Evolutionary conservation across 2,888 invertebrate genomes (phyloP).

Genomic region (Steinernema carpocapsae): DNA sequence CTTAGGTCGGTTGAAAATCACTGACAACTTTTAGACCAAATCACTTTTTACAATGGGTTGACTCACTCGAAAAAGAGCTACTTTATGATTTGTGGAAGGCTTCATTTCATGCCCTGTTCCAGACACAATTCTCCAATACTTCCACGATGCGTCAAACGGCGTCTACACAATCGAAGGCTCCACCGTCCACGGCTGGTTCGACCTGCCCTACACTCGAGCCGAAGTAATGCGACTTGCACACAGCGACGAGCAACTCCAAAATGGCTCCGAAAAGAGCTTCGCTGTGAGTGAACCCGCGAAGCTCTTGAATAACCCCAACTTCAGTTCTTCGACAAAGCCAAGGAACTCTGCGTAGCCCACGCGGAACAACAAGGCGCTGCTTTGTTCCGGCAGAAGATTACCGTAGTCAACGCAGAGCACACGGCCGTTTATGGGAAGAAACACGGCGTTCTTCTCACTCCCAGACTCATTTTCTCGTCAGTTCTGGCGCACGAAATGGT

Average conservation of each 20-base stretch:
- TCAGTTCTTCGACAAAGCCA: slow-evolving; percentile 65
- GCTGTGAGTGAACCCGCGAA: slow-evolving; percentile 41
- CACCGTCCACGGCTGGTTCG: slow-evolving; percentile 57
- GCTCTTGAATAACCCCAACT: background rate
- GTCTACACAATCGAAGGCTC: slow-evolving; percentile 64
- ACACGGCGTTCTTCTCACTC: slow-evolving; percentile 63
- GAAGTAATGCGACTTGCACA: slow-evolving; percentile 54
- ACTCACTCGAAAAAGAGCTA: no score
- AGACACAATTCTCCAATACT: slow-evolving; percentile 64
- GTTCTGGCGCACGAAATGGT: slow-evolving; percentile 68
- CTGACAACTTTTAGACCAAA: no score
- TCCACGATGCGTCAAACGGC: slow-evolving; percentile 64
- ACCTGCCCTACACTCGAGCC: slow-evolving; percentile 54
- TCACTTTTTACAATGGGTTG: no score
- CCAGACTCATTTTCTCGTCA: slow-evolving; percentile 58
- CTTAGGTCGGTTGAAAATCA: no score
- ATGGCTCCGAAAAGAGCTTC: slow-evolving; percentile 52
- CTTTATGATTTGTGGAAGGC: no score
- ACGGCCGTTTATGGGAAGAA: slow-evolving; percentile 61
- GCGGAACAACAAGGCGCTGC: slow-evolving; percentile 53
- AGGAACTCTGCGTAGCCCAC: slow-evolving; percentile 60
- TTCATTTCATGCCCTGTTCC: no score
- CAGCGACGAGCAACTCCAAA: slow-evolving; percentile 39
- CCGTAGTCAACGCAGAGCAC: slow-evolving; percentile 57
- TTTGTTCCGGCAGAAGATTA: slow-evolving; percentile 56